A percentile compares a stretch with the other conserved stretches of the same genome.
Conservation (phyloP, 2,797 vertebrate genomes). For the Hapalemur alaotrensis region DNA sequence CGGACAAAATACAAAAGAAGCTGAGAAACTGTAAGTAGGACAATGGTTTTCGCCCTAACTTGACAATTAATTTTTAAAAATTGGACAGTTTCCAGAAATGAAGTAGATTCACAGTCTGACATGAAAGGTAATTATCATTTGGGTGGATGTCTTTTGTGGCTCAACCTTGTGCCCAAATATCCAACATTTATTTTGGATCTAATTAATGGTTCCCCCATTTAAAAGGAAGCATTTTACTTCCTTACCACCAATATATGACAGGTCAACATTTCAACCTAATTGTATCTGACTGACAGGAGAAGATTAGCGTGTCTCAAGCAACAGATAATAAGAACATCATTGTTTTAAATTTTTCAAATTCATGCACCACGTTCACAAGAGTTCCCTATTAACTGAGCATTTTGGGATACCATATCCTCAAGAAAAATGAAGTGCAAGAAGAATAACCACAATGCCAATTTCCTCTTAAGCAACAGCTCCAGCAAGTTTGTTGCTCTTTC, state of each 20-base stretch:
- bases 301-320: not conserved
- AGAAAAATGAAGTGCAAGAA: slow-evolving; percentile 53
- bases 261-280: slow-evolving; percentile 60
- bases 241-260: slow-evolving; percentile 59
- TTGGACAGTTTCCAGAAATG: slow-evolving; percentile 67
- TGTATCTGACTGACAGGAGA: slow-evolving; percentile 46
- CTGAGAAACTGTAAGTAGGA: slow-evolving; percentile 82
- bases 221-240: slow-evolving; percentile 76
- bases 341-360: not conserved
- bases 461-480: not conserved
- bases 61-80: slow-evolving; percentile 70
- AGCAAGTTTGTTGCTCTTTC: not conserved
- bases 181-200: slow-evolving; percentile 60
- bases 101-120: slow-evolving; percentile 56
- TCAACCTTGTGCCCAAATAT: slow-evolving; percentile 60
- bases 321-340: not conserved
- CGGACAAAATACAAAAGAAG: slow-evolving; percentile 85
- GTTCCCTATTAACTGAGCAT: slow-evolving; percentile 46
- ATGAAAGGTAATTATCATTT: slow-evolving; percentile 73
- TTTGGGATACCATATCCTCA: not conserved
- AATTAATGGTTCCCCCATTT: slow-evolving; percentile 62
- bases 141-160: slow-evolving; percentile 49
- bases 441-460: not conserved
- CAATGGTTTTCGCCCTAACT: slow-evolving; percentile 76
- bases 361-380: not conserved